Evolutionary conservation across 2,113 vertebrate species (phyloP).

Genomic region (Eurypyga helias): DNA sequence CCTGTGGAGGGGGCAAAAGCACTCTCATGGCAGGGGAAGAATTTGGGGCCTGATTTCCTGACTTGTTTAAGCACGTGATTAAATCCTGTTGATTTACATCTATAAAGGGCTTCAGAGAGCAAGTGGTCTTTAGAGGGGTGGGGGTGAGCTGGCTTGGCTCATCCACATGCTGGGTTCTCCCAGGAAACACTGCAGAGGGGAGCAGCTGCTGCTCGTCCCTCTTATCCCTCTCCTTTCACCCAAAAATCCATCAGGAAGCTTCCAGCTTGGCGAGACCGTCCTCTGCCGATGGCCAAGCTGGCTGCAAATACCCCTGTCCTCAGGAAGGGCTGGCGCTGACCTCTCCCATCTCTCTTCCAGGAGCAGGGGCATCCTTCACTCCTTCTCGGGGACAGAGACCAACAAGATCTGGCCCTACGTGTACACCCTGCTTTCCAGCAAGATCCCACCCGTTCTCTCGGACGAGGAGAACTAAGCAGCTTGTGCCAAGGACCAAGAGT

Average conservation of each 20-base stretch:
- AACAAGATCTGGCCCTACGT: slow-evolving; percentile 97
- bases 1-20: fast-evolving
- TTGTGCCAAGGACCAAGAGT: slow-evolving; percentile 6
- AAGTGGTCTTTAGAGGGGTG: neutral
- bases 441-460: slow-evolving; percentile 77
- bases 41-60: neutral
- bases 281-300: neutral
- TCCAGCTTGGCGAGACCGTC: neutral
- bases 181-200: fast-evolving
- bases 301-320: neutral
- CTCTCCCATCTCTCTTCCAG: slow-evolving; percentile 69
- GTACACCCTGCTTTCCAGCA: slow-evolving; percentile 86
- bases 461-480: slow-evolving; percentile 70
- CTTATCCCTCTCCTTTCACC: neutral
- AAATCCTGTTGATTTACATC: neutral
- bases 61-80: neutral
- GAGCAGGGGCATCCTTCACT: slow-evolving; percentile 90
- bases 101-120: neutral
- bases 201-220: fast-evolving
- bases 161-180: neutral
- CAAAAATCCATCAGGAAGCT: neutral
- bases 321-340: neutral
- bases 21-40: neutral
- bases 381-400: slow-evolving; percentile 95
- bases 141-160: neutral